phyloP scores from a whole-genome alignment of 2,113 vertebrate genomes.

The Eclectus roratus region DNA sequence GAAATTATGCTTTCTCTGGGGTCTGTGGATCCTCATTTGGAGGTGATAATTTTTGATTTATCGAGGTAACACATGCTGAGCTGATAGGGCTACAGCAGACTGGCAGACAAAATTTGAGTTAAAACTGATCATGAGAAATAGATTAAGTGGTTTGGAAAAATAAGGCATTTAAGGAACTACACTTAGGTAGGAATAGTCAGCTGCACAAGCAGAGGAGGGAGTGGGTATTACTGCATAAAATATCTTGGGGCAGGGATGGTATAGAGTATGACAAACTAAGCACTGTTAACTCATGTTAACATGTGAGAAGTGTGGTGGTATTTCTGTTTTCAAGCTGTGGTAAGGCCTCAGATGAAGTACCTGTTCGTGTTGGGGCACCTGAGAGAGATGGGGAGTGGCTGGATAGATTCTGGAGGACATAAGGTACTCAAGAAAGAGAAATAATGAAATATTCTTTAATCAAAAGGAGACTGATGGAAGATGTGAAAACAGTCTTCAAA shows the following conservation, averaged over 20 bases:
- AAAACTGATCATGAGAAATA: background rate
- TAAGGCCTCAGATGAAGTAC: background rate
- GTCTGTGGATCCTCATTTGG: background rate
- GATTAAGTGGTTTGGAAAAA: background rate
- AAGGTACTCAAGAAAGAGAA: background rate
- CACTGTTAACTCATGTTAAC: background rate
- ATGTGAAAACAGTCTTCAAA: background rate
- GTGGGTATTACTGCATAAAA: background rate
- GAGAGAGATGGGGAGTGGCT: background rate
- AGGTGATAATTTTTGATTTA: background rate
- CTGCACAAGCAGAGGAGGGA: background rate
- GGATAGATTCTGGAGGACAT: background rate
- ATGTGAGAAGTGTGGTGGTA: background rate
- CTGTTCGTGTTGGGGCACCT: background rate
- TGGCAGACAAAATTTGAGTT: background rate
- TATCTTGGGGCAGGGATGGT: background rate
- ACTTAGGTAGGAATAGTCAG: background rate
- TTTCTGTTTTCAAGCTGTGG: background rate
- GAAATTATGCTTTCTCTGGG: background rate
- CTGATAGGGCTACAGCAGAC: background rate
- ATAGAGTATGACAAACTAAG: background rate
- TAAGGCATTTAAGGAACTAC: background rate
- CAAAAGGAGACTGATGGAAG: background rate
- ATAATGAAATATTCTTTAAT: background rate
- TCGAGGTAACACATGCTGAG: background rate